These are phyloP conservation scores for Glaucomys volans DNA, from an alignment of 2,113 vertebrate species.

Conservation along the genomic window DNA sequence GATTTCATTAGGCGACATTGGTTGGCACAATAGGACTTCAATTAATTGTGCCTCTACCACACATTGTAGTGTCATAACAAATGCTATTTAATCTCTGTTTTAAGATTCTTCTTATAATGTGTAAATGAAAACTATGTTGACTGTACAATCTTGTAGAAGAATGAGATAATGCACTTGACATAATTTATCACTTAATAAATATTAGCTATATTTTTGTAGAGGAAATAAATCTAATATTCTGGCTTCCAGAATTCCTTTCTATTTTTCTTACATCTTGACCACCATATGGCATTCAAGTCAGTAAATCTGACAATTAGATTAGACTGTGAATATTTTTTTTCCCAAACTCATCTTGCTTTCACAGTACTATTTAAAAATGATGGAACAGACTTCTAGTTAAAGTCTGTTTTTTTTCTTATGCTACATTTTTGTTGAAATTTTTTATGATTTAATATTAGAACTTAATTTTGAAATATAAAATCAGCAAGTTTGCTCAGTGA, in stretches of 20 bases:
- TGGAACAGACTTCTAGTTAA: background rate
- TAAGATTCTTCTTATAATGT: background rate
- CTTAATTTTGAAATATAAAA: background rate
- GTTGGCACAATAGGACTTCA: accelerated
- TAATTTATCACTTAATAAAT: background rate
- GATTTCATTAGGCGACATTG: background rate
- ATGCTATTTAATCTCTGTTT: background rate
- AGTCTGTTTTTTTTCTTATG: too few relatives aligned
- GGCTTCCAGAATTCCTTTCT: background rate
- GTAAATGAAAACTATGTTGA: background rate
- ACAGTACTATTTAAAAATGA: background rate
- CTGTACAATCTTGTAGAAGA: background rate
- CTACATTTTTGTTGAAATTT: background rate
- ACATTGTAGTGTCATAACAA: background rate
- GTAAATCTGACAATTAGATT: background rate
- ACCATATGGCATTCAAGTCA: background rate
- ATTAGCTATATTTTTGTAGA: background rate
- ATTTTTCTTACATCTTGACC: background rate
- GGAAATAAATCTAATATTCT: background rate
- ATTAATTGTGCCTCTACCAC: background rate
- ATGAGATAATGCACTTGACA: background rate
- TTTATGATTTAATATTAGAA: background rate
- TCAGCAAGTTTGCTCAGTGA: background rate
- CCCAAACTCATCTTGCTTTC: background rate
- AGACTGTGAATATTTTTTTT: background rate